Conservation (phyloP, 2,113 vertebrate genomes). For the Megalops atlanticus region DNA sequence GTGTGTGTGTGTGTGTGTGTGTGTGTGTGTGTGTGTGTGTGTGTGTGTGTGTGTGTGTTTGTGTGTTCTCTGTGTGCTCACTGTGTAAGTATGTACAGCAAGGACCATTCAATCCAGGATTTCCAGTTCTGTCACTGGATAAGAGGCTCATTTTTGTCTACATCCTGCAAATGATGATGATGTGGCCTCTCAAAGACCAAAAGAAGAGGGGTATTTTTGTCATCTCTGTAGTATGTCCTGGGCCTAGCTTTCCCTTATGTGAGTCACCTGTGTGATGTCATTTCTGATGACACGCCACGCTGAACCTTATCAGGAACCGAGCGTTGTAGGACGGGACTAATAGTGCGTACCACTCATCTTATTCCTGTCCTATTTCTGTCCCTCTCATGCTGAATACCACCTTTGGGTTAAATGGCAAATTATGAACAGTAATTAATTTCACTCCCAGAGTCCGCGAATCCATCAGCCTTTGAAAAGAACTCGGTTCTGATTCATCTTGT, state of each 20-base stretch:
- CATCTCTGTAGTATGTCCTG: not conserved
- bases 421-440: not conserved
- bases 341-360: not conserved
- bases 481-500: not conserved
- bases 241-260: not conserved
- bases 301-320: too few species aligned
- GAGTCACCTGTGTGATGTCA: slow-evolving; percentile 1
- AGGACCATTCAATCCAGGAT: not conserved
- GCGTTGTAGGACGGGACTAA: too few species aligned
- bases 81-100: not conserved
- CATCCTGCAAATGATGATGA: not conserved
- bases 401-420: not conserved
- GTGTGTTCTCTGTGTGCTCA: not conserved
- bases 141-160: not conserved
- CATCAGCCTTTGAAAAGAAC: not conserved
- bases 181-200: not conserved
- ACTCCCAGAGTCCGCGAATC: not conserved
- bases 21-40: slow-evolving; percentile 5
- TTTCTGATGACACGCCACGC: not conserved
- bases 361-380: too few species aligned
- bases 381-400: not conserved
- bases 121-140: not conserved
- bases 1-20: slow-evolving; percentile 11
- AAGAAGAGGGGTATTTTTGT: not conserved
- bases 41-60: slow-evolving; percentile 2